Base-by-base conservation (phyloP, 2,888 invertebrate genomes). In the Druceiella hillmani region DNA sequence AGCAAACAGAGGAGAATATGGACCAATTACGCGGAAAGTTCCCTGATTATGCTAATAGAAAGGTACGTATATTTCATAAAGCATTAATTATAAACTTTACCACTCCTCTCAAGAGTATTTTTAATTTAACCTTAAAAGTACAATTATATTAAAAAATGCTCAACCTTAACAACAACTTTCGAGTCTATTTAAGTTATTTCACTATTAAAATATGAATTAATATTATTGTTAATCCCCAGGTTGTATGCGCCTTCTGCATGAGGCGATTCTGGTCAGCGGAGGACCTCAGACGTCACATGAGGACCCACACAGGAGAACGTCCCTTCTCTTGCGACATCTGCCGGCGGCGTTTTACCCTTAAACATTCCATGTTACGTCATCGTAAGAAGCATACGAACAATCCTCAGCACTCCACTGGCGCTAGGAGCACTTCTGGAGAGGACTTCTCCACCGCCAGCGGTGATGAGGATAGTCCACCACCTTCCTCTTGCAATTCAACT, bases 211-310 rank as follows among this genome's bases (percentile, higher is more conserved):
- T n/a, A n/a, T n/a, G n/a, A n/a, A n/a, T 20, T 20, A 22, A 31
- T 49, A 24, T 40, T 37, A 36, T 34, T 49, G 35, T 45, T 41
- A 43, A 31, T 47, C 47, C 51, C 1, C 56, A 81, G 81, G 81
- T 87, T 4, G 86, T 89, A 38, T 91, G 94, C 59, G 91, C 92
- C 0, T 90, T 94, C 56, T 95, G 94, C 61, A 77, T 92, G 58
- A 84, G 93, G 43, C 81, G 92, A 30, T 94, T 94, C 67, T 93
- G 92, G 92, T 93, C 93, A 0, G 88, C 92, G 0, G 93, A 94
- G 59, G 94, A 95, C 61, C 69, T 94, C 3, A 76, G 93, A 0
- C 79, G 93, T 0, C 95, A 95, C 62, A 93, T 94, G 90, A 74
- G 92, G 12, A 93, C 92, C 0, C 94, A 95, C 59, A 88, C 89